Percentiles rank a stretch among this genome's conserved stretches.
Evolutionary conservation across 37 sponge, comb jelly and placozoan genomes (phyloP).

Genomic region (Trichoplax adhaerens): DNA sequence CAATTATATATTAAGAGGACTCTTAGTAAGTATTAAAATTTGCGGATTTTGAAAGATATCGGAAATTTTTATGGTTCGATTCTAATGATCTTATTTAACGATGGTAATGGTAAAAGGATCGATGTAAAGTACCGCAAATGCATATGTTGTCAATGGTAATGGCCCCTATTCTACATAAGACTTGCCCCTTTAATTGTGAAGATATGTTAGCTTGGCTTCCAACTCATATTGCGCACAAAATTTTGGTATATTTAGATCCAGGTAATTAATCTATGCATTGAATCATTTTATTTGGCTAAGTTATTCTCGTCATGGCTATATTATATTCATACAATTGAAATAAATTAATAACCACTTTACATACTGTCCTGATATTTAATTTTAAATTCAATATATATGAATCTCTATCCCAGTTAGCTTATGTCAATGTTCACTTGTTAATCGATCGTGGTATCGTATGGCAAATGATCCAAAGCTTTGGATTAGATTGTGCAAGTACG

Average conservation of each 20-base stretch:
- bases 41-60: too few species aligned
- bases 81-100: too few species aligned
- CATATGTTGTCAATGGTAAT: slow-evolving; percentile 64
- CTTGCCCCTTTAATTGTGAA: slow-evolving; percentile 84
- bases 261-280: slow-evolving; percentile 14
- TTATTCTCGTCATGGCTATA: too few species aligned
- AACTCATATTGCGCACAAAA: slow-evolving; percentile 30
- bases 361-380: too few species aligned
- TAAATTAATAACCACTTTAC: too few species aligned
- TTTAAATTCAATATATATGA: too few species aligned
- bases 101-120: slow-evolving; percentile 12
- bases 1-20: too few species aligned
- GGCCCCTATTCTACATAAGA: slow-evolving; percentile 76
- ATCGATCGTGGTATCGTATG: slow-evolving; percentile 35
- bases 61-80: too few species aligned
- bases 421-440: slow-evolving; percentile 36
- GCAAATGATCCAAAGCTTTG: slow-evolving; percentile 33
- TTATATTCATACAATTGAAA: too few species aligned
- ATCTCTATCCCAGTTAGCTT: slow-evolving; percentile 28
- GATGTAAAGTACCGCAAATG: slow-evolving; percentile 68
- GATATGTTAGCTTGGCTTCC: slow-evolving; percentile 93
- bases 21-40: too few species aligned
- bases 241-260: slow-evolving; percentile 65
- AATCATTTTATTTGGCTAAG: too few species aligned
- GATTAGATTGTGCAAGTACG: slow-evolving; percentile 39